Conservation (phyloP, 2,113 vertebrate genomes). For the Saguinus midas region DNA sequence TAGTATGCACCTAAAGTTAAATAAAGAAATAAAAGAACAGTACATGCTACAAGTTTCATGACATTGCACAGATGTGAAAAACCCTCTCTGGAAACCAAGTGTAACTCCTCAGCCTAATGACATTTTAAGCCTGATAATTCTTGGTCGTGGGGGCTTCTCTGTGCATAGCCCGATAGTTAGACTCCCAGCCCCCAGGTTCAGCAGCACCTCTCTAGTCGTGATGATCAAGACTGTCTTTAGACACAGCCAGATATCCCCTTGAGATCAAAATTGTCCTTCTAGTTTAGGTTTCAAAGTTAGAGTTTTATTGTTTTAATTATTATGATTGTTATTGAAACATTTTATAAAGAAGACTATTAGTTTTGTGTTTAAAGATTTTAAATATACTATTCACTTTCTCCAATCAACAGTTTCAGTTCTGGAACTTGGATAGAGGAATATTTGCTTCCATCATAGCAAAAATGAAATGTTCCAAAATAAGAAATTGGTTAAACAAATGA, state of each 20-base stretch:
- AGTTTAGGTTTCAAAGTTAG: background rate
- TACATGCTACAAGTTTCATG: background rate
- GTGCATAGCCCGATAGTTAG: rapidly evolving
- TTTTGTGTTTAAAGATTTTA: background rate
- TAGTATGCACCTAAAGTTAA: too few relatives aligned
- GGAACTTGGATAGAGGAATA: background rate
- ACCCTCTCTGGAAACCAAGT: background rate
- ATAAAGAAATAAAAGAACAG: background rate
- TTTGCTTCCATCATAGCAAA: background rate
- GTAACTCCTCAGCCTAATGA: background rate
- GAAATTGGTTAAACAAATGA: background rate
- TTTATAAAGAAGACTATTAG: background rate
- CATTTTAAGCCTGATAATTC: too few relatives aligned
- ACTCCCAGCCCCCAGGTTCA: rapidly evolving
- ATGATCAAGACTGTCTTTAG: background rate
- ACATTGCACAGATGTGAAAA: background rate
- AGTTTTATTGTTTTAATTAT: background rate
- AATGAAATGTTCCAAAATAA: background rate
- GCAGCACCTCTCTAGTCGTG: rapidly evolving
- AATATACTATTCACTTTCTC: background rate
- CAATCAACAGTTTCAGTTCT: background rate
- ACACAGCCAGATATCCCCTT: too few relatives aligned
- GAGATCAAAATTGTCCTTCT: background rate
- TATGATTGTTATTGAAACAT: background rate
- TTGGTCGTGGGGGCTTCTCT: background rate